Base-by-base conservation (phyloP, 37 sponge, comb jelly and placozoan genomes). In the Theonella swinhoei region DNA sequence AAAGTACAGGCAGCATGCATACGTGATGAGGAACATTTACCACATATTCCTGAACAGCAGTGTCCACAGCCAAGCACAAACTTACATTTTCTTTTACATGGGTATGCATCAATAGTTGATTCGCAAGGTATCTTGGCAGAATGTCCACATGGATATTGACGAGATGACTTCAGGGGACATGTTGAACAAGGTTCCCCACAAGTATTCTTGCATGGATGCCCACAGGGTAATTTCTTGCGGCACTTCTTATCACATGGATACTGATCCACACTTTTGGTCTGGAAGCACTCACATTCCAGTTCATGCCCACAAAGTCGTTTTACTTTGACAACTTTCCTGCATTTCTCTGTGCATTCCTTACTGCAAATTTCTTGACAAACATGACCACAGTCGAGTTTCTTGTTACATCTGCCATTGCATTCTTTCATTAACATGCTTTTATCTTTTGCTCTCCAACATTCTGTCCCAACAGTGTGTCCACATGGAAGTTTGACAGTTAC, bases 31-130 rank as follows among this genome's bases (percentile, higher is more conserved):
- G 22, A 70, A 42, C 79, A 83, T 24, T 88, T 39, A 19, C 88
- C 79, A 80, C 92, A 92, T 37, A 29, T 68, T 41, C 88, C 92
- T 26, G 40, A 20, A 28, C 95, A 94, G 7, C 23, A 40, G 59
- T 94, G 95, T n/a, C 95, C 95, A 88, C 95, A 94, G 0, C 58
- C 36, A 23, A 90, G 80, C 0, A 60, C 83, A 0, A 9, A 24
- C 1, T 37, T 30, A 43, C 94, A 94, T 25, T 20, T 64, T n/a
- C 39, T 23, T 40, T 71, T 74, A 72, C 89, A 88, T 4, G 35
- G 75, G 36, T 8, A 59, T 19, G 11, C 60, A 23, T 36, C 42
- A 59, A 31, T 42, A 20, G 58, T 66, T 8, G 35, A 28, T 11
- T 59, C 28, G 37, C 88, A 88, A 28, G 39, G 47, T 1, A 59